Percentiles rank a stretch among this genome's conserved stretches.
Conservation (phyloP, 2,797 vertebrate species). For the Xiphophorus birchmanni region DNA sequence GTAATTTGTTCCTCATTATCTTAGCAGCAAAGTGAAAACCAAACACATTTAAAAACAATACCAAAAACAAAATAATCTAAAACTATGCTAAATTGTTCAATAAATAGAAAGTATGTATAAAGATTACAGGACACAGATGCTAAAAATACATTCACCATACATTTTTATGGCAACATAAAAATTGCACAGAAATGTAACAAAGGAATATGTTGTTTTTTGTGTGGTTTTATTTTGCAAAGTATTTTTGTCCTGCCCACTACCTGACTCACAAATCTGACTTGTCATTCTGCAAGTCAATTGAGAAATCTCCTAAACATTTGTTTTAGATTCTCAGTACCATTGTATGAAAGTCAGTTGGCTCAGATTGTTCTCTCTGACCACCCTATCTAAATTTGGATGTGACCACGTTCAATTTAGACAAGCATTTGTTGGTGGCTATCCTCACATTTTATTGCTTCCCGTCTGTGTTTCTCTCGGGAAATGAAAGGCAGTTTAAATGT, state of each 20-base stretch:
- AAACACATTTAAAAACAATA: background rate
- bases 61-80: background rate
- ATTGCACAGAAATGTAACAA: background rate
- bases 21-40: background rate
- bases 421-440: slow-evolving; percentile 62
- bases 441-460: slow-evolving; percentile 61
- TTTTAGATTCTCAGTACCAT: slow-evolving; percentile 1
- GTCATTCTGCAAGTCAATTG: background rate
- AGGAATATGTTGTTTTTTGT: background rate
- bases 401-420: slow-evolving; percentile 55
- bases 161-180: background rate
- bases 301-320: slow-evolving; percentile 1
- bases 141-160: background rate
- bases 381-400: slow-evolving; percentile 44
- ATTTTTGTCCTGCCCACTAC: background rate
- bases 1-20: background rate
- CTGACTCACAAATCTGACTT: background rate
- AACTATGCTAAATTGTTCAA: background rate
- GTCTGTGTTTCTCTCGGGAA: slow-evolving; percentile 57
- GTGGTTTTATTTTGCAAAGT: background rate
- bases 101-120: background rate
- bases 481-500: slow-evolving; percentile 43
- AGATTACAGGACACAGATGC: background rate
- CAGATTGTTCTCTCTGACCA: slow-evolving; percentile 58
- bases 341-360: slow-evolving; percentile 40